phyloP scores from a whole-genome alignment of 2,888 invertebrate genomes.

The Erynnis tages region DNA sequence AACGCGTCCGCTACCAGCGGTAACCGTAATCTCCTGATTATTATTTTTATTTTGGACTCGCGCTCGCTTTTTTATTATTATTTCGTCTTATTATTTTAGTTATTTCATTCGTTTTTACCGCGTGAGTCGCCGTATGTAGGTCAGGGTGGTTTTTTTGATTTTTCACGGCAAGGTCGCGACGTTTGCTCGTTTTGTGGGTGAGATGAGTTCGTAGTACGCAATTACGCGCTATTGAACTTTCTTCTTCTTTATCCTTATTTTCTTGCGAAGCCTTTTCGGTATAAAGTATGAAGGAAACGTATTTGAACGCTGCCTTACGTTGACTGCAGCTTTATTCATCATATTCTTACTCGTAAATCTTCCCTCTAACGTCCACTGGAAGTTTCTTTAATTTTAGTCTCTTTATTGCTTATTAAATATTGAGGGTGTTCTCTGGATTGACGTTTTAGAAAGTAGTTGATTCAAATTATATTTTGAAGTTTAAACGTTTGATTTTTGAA shows the following conservation, averaged over 20 bases:
- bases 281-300: background rate
- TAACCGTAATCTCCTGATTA: slow-evolving; percentile 77
- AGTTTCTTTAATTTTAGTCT: too few species aligned
- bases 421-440: too few species aligned
- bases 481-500: too few species aligned
- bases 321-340: too few species aligned
- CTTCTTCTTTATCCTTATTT: slow-evolving; percentile 6
- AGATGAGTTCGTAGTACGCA: slow-evolving; percentile 45
- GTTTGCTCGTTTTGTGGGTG: slow-evolving; percentile 54
- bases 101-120: slow-evolving; percentile 69
- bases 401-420: too few species aligned
- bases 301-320: too few species aligned
- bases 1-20: slow-evolving; percentile 61
- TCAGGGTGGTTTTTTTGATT: slow-evolving; percentile 75
- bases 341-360: too few species aligned
- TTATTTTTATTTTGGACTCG: slow-evolving; percentile 74
- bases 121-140: slow-evolving; percentile 70
- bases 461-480: too few species aligned
- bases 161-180: slow-evolving; percentile 70
- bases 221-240: slow-evolving; percentile 43
- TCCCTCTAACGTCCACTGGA: too few species aligned
- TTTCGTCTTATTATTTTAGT: slow-evolving; percentile 67
- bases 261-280: background rate
- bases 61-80: slow-evolving; percentile 66
- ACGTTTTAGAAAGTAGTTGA: too few species aligned